phyloP scores from a whole-genome alignment of 2,797 vertebrate species.

The Anas georgica region DNA sequence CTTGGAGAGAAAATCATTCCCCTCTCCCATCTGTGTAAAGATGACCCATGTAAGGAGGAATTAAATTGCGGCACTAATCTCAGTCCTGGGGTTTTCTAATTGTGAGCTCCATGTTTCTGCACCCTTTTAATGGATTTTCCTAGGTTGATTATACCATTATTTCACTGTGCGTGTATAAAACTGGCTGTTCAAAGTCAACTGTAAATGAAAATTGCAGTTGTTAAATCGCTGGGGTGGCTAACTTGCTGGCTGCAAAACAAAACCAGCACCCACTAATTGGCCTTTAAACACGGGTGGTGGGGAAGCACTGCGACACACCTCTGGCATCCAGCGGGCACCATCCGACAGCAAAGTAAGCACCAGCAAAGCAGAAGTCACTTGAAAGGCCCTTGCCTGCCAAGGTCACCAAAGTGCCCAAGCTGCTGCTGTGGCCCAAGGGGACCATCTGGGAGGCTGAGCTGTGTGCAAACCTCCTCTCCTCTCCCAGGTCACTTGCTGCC shows the following conservation, averaged over 20 bases:
- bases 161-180: constrained; percentile 37
- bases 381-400: not conserved
- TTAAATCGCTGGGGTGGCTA: constrained; percentile 47
- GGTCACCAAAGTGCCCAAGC: not conserved
- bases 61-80: constrained; percentile 27
- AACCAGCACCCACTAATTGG: constrained; percentile 59
- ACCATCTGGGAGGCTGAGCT: not conserved
- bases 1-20: not conserved
- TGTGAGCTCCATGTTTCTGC: constrained; percentile 25
- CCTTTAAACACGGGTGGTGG: constrained; percentile 30
- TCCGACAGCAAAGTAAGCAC: not conserved
- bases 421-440: not conserved
- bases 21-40: not conserved
- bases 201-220: constrained; percentile 62
- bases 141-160: constrained; percentile 65
- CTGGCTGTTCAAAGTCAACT: constrained; percentile 61
- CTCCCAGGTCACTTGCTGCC: constrained; percentile 23
- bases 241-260: constrained; percentile 46
- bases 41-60: not conserved
- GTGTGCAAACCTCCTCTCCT: not conserved
- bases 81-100: constrained; percentile 42
- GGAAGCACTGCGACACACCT: not conserved
- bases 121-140: constrained; percentile 69
- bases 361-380: not conserved
- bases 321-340: not conserved